Evolutionary conservation across 1,140 invertebrate genomes (phyloP).

Genomic region (Spodoptera litura): DNA sequence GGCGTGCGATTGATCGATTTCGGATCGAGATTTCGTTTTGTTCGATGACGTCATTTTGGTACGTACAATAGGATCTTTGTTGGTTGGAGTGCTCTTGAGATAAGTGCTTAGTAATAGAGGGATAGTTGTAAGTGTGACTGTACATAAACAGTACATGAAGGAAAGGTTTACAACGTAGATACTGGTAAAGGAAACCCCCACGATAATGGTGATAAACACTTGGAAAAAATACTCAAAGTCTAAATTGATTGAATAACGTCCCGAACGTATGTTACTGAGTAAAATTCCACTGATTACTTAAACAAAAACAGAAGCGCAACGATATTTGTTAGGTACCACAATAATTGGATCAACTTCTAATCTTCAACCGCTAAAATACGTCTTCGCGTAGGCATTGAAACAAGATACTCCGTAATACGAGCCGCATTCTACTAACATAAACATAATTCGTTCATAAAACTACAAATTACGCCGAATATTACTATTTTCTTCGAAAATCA

Average conservation of each 20-base stretch:
- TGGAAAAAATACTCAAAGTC: background rate
- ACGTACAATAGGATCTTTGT: constrained; percentile 21
- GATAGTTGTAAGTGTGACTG: constrained; percentile 9
- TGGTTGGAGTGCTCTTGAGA: constrained; percentile 12
- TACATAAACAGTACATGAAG: background rate
- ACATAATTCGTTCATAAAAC: constrained; percentile 30
- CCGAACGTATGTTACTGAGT: background rate
- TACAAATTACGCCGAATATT: constrained; percentile 6
- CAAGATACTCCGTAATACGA: constrained; percentile 13
- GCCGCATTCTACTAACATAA: background rate
- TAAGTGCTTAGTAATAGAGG: constrained; percentile 4
- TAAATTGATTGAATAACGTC: background rate
- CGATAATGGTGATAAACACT: too few species aligned
- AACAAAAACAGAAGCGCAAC: background rate
- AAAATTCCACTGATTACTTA: constrained; percentile 6
- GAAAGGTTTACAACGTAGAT: constrained; percentile 1
- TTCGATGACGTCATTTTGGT: constrained; percentile 6
- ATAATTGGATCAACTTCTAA: constrained; percentile 30
- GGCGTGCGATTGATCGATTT: constrained; percentile 52
- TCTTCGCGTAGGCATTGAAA: constrained; percentile 3
- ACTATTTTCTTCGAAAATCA: constrained; percentile 23
- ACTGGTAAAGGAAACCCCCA: constrained; percentile 5
- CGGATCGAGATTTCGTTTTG: constrained; percentile 44
- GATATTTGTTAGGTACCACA: background rate
- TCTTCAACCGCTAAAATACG: constrained; percentile 8